These are phyloP conservation scores for Caenorhabditis angaria DNA, from an alignment of 2,888 invertebrate species.

Conservation along the genomic window DNA sequence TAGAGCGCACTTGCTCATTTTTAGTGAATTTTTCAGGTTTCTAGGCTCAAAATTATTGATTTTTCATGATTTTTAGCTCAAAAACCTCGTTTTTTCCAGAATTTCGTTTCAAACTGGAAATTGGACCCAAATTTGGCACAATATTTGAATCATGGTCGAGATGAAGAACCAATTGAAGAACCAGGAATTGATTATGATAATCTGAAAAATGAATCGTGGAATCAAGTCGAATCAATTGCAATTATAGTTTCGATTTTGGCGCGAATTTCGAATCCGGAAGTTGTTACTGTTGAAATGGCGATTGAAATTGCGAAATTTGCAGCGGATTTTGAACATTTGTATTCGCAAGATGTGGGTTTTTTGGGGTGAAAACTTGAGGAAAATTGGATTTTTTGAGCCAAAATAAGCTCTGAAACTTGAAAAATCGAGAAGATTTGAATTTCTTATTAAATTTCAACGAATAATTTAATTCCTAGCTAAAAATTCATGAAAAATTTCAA, in stretches of 20 bases:
- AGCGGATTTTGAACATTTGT: slow-evolving; percentile 29
- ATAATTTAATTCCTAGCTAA: too few species aligned
- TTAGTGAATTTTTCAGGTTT: background rate
- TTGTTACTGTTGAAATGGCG: slow-evolving; percentile 16
- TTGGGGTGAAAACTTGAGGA: too few species aligned
- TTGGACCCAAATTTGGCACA: background rate
- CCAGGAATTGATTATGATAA: background rate
- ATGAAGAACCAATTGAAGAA: background rate
- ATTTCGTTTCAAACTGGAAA: background rate
- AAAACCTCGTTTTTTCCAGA: background rate
- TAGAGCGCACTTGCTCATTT: too few species aligned
- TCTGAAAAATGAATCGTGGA: background rate
- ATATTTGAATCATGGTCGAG: background rate
- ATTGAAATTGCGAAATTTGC: slow-evolving; percentile 27
- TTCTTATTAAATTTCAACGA: too few species aligned
- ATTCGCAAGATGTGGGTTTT: slow-evolving; percentile 33
- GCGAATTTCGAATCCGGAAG: background rate
- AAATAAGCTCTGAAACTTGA: too few species aligned
- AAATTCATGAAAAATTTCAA: too few species aligned
- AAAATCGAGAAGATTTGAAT: too few species aligned
- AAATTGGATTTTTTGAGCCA: background rate
- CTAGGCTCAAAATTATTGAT: too few species aligned
- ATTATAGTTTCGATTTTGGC: slow-evolving; percentile 27
- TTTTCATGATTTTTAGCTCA: too few species aligned
- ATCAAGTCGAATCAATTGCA: slow-evolving; percentile 29